phyloP scores from a whole-genome alignment of 2,888 invertebrate species.

The Scelioninae gen. 2 region DNA sequence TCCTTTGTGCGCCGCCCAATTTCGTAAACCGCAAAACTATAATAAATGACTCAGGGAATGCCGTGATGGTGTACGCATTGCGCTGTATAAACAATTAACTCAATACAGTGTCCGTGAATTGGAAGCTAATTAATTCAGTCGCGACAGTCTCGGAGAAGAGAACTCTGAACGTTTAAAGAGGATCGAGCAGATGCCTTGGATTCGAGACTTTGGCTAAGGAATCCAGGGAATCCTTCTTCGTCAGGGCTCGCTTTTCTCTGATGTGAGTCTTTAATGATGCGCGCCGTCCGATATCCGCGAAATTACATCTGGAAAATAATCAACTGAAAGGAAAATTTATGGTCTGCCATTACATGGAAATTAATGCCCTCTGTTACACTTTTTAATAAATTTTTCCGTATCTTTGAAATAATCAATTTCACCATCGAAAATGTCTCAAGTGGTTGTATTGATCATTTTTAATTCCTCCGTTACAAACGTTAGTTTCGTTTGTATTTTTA shows the following conservation, averaged over 20 bases:
- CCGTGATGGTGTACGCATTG: constrained; percentile 24
- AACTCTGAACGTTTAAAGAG: constrained; percentile 54
- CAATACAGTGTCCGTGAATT: constrained; percentile 42
- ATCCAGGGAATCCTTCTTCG: constrained; percentile 68
- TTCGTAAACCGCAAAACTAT: constrained; percentile 35
- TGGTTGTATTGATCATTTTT: too few species aligned
- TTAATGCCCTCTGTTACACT: constrained; percentile 50
- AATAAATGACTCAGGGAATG: constrained; percentile 31
- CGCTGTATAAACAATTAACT: constrained; percentile 45
- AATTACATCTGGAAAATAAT: constrained; percentile 61
- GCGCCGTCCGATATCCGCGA: constrained; percentile 48
- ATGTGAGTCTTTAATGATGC: constrained; percentile 58
- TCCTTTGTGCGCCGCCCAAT: constrained; percentile 15
- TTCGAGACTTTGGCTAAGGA: constrained; percentile 54
- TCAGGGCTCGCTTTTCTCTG: constrained; percentile 61
- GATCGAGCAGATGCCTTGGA: constrained; percentile 58
- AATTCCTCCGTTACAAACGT: too few species aligned
- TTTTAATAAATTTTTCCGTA: too few species aligned
- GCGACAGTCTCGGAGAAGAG: constrained; percentile 53
- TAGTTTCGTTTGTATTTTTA: too few species aligned
- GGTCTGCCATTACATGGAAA: constrained; percentile 61
- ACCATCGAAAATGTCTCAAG: too few species aligned
- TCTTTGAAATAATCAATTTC: too few species aligned
- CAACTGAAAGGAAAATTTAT: constrained; percentile 63
- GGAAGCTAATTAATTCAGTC: constrained; percentile 59